Conservation (phyloP, 2,888 invertebrate species). For the Stenodema calcarata region DNA sequence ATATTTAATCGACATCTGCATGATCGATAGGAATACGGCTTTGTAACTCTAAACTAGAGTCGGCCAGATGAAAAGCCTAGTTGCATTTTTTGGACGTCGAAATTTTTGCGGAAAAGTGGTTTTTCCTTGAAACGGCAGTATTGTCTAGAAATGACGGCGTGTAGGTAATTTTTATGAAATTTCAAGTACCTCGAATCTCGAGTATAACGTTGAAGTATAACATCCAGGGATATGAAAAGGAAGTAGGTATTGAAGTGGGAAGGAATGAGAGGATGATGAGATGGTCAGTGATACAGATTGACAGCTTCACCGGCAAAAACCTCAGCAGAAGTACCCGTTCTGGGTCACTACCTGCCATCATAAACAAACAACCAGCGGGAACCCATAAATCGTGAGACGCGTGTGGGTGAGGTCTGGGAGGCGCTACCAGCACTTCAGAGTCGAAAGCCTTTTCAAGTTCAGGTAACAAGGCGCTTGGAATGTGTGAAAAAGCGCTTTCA, state of each 20-base stretch:
- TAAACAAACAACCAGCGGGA: neutral
- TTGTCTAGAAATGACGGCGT: no score
- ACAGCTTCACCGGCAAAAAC: neutral
- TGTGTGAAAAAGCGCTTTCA: neutral
- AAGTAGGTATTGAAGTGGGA: neutral
- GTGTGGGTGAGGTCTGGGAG: neutral
- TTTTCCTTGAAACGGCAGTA: no score
- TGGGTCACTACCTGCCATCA: neutral
- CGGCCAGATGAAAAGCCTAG: no score
- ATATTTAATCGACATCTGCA: no score
- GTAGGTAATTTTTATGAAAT: no score
- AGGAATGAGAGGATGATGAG: neutral
- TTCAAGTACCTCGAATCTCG: no score
- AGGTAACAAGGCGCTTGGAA: neutral
- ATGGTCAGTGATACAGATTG: neutral
- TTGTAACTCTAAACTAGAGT: no score
- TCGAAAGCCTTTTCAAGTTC: neutral
- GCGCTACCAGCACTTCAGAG: neutral
- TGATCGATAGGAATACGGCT: no score
- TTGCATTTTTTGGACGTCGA: no score
- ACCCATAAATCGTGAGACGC: neutral
- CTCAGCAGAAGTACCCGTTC: neutral
- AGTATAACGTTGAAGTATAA: no score
- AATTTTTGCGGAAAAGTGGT: no score
- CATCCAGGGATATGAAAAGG: no score